These are phyloP conservation scores for Silvanus unidentatus DNA, from an alignment of 2,888 invertebrate genomes.

Conservation along the genomic window DNA sequence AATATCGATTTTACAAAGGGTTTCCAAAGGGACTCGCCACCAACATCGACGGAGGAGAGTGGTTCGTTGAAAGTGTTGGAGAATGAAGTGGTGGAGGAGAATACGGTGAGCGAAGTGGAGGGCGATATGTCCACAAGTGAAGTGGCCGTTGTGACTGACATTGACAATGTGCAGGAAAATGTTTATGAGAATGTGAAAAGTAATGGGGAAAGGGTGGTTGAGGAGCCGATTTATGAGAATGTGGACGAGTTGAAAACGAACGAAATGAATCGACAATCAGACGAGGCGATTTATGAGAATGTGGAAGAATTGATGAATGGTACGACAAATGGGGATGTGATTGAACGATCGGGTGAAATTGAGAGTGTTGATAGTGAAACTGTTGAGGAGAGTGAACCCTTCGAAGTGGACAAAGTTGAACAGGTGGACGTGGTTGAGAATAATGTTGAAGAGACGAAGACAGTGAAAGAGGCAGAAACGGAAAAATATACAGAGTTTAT, in stretches of 20 bases:
- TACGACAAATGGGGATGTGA: neutral
- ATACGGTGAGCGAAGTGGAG: conserved; percentile 14
- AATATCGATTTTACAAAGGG: conserved; percentile 46
- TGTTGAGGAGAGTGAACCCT: neutral
- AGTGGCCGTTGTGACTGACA: conserved; percentile 6
- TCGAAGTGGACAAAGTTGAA: conserved; percentile 2
- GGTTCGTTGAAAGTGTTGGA: conserved; percentile 20
- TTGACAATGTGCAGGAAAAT: conserved; percentile 19
- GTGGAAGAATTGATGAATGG: neutral
- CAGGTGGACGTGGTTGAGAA: neutral
- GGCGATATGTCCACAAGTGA: conserved; percentile 17
- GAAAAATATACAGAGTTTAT: conserved; percentile 29
- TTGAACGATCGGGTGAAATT: conserved; percentile 4
- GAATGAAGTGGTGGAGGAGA: conserved; percentile 11
- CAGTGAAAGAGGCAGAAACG: neutral
- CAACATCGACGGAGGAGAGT: conserved; percentile 19
- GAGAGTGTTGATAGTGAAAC: conserved; percentile 6
- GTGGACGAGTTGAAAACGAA: conserved; percentile 19
- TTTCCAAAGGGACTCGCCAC: conserved; percentile 34
- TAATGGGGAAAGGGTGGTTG: neutral
- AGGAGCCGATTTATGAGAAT: conserved; percentile 28
- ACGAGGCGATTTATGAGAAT: neutral
- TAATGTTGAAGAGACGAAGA: neutral
- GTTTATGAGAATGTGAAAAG: conserved; percentile 7
- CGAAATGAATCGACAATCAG: conserved; percentile 12